These are phyloP conservation scores for Melanotaenia boesemani DNA, from an alignment of 2,797 vertebrate species.

Conservation along the genomic window DNA sequence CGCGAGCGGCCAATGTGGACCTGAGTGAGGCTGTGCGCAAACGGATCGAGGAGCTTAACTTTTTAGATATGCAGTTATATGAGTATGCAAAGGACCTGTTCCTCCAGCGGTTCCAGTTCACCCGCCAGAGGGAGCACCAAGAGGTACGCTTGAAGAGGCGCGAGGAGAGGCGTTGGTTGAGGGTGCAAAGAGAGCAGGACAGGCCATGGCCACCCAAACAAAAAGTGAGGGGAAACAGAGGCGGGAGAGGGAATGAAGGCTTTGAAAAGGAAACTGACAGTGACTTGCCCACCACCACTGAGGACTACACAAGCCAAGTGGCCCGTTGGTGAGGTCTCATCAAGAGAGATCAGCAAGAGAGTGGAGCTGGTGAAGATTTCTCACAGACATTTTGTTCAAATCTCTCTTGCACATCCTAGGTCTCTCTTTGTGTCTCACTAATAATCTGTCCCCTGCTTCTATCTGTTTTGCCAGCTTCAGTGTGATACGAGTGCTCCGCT, in stretches of 20 bases:
- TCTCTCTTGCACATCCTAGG: constrained; percentile 41
- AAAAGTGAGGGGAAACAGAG: constrained; percentile 57
- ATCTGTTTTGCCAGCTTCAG: constrained; percentile 71
- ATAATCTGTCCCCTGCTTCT: constrained; percentile 64
- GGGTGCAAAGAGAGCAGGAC: constrained; percentile 84
- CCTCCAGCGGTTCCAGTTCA: constrained; percentile 95
- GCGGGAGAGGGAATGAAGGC: constrained; percentile 59
- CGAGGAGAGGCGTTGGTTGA: constrained; percentile 89
- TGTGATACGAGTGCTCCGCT: constrained; percentile 71
- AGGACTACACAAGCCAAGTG: constrained; percentile 97
- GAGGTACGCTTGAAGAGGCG: constrained; percentile 90
- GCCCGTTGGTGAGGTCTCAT: constrained; percentile 90
- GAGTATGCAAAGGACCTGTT: constrained; percentile 96
- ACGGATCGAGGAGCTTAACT: constrained; percentile 94
- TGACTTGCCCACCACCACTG: constrained; percentile 85
- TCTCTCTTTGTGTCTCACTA: constrained; percentile 59
- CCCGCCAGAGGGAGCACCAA: constrained; percentile 91
- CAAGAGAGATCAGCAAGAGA: constrained; percentile 37
- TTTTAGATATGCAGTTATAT: constrained; percentile 94
- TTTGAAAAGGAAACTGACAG: constrained; percentile 65
- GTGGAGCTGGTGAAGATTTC: constrained; percentile 31
- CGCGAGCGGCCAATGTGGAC: constrained; percentile 95
- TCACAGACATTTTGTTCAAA: constrained; percentile 46
- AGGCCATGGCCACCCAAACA: constrained; percentile 81
- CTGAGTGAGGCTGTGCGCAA: constrained; percentile 88